A percentile compares a stretch with the other conserved stretches of the same genome.
These are phyloP conservation scores for Nesidiocoris tenuis DNA, from an alignment of 2,888 invertebrate genomes.

Conservation along the genomic window DNA sequence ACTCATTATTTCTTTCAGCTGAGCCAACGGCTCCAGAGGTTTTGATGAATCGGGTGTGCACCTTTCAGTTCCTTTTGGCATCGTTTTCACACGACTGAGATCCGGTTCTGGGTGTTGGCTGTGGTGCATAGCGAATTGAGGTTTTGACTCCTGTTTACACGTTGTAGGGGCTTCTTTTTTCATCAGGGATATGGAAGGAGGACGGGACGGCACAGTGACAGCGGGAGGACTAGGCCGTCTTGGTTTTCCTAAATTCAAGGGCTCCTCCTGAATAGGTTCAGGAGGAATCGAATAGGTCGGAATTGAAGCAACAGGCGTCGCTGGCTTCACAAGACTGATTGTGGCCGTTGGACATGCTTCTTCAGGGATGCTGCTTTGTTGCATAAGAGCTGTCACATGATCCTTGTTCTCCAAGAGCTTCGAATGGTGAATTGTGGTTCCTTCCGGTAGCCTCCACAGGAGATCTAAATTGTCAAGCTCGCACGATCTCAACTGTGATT, in stretches of 20 bases:
- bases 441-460: conserved; percentile 50
- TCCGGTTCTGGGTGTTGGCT: conserved; percentile 56
- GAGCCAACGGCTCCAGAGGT: conserved; percentile 62
- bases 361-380: background rate
- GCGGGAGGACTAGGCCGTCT: conserved; percentile 2
- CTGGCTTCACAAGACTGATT: conserved; percentile 33
- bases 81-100: conserved; percentile 55
- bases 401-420: conserved; percentile 28
- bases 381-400: conserved; percentile 17
- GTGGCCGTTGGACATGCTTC: conserved; percentile 27
- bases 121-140: conserved; percentile 2
- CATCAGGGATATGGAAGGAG: background rate
- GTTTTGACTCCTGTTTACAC: conserved; percentile 21
- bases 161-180: conserved; percentile 19
- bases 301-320: conserved; percentile 4
- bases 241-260: conserved; percentile 66
- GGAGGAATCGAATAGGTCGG: background rate
- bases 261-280: conserved; percentile 61
- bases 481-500: conserved; percentile 25
- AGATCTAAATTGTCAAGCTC: conserved; percentile 46
- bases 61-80: conserved; percentile 46
- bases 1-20: conserved; percentile 67
- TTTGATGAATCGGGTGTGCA: conserved; percentile 52
- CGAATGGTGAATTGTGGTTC: conserved; percentile 50
- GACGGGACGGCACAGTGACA: background rate